A percentile compares a stretch with the other conserved stretches of the same genome.
phyloP scores from a whole-genome alignment of 2,113 vertebrate species.

The Crotalus horridus region DNA sequence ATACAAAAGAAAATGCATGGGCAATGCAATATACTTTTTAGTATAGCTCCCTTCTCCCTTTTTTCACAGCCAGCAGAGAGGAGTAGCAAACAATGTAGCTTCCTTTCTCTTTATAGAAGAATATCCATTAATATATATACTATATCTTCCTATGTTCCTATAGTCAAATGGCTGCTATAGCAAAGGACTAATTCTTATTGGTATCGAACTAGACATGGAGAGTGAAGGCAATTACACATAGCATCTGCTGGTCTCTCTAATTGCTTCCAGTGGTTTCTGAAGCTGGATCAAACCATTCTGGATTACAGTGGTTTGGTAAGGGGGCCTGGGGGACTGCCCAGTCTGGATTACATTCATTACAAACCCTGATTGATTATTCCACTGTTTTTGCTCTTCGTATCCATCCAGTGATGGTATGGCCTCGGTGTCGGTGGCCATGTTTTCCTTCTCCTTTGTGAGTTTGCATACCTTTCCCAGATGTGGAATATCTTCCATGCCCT shows the following conservation, averaged over 20 bases:
- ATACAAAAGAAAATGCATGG: not conserved
- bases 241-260: not conserved
- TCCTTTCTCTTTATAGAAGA: not conserved
- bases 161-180: not conserved
- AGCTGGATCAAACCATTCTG: not conserved
- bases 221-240: not conserved
- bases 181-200: not conserved
- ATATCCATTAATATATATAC: not conserved
- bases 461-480: not conserved
- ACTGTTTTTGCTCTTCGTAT: not conserved
- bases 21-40: not conserved
- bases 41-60: not conserved
- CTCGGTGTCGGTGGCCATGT: not conserved
- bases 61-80: not conserved
- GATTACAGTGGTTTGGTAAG: not conserved
- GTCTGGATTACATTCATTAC: not conserved
- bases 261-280: not conserved
- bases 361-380: not conserved
- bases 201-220: not conserved
- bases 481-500: not conserved
- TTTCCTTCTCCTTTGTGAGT: not conserved
- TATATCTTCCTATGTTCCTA: not conserved
- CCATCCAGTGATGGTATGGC: not conserved
- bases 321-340: not conserved
- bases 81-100: not conserved